Evolutionary conservation across 2,113 vertebrate species (phyloP).

Genomic region (Antidorcas marsupialis): DNA sequence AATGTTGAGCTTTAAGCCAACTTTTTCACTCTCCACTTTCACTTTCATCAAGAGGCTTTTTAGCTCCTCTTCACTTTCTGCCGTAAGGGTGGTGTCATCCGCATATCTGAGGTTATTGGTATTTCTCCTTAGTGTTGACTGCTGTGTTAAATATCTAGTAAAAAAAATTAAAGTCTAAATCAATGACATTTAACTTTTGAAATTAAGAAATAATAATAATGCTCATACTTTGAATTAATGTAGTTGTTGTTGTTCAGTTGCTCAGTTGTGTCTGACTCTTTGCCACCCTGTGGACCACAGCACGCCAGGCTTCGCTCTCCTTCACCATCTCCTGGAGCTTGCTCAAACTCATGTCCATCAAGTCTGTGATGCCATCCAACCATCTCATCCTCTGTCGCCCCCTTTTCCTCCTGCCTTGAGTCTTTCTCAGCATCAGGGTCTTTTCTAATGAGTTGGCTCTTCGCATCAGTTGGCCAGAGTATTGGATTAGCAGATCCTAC

Average conservation of each 20-base stretch:
- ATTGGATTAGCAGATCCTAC: background rate
- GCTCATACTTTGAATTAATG: background rate
- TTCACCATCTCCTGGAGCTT: background rate
- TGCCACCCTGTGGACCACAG: background rate
- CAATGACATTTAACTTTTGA: conserved; percentile 6
- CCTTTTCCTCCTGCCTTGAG: background rate
- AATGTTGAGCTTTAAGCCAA: no score
- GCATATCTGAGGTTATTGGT: no score
- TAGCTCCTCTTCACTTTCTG: no score
- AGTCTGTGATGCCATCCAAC: background rate
- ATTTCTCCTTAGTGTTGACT: conserved; percentile 40
- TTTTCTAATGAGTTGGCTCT: background rate
- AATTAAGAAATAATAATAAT: background rate
- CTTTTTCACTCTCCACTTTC: no score
- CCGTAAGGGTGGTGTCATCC: no score
- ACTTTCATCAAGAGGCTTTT: no score
- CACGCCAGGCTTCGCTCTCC: background rate
- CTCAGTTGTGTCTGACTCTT: background rate
- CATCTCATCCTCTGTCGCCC: background rate
- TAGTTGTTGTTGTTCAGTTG: background rate
- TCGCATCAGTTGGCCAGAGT: background rate
- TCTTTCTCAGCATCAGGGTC: background rate
- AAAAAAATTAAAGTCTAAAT: conserved; percentile 66
- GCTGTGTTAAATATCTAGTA: background rate
- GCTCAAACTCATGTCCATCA: background rate